Evolutionary conservation across 2,113 vertebrate species (phyloP).

Genomic region (Rhinopomastus cyanomelas): DNA sequence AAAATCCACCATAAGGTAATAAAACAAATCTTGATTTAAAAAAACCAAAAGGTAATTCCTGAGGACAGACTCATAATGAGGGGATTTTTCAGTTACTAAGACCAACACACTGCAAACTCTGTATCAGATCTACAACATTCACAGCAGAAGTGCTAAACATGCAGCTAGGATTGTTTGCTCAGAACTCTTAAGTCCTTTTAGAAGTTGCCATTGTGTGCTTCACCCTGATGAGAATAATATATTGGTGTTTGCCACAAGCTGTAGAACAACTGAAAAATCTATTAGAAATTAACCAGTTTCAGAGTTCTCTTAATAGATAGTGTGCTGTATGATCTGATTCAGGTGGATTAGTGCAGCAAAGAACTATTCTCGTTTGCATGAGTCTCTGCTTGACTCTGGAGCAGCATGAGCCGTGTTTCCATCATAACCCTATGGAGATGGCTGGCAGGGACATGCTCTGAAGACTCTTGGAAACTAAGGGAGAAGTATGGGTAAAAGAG

Average conservation of each 20-base stretch:
- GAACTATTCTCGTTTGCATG: neutral
- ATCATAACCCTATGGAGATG: accelerated
- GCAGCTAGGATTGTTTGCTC: neutral
- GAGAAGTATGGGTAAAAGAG: neutral
- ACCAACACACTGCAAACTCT: neutral
- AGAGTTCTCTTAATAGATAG: neutral
- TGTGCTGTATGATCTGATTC: neutral
- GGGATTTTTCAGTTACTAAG: neutral
- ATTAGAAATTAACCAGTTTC: neutral
- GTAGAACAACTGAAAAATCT: neutral
- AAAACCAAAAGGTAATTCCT: neutral
- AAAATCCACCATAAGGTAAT: neutral
- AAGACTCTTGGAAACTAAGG: neutral
- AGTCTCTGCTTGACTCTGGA: neutral
- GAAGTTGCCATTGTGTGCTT: neutral
- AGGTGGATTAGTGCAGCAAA: neutral
- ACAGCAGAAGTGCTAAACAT: neutral
- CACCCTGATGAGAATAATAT: neutral
- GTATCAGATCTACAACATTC: neutral
- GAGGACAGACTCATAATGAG: neutral
- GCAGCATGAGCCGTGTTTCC: neutral
- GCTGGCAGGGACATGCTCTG: neutral
- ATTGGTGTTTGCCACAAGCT: conserved; percentile 17
- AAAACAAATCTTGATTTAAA: neutral
- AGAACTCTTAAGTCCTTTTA: neutral